Percentiles rank a stretch among this genome's conserved stretches.
These are phyloP conservation scores for Thermophis baileyi DNA, from an alignment of 2,113 vertebrate genomes.

Conservation along the genomic window DNA sequence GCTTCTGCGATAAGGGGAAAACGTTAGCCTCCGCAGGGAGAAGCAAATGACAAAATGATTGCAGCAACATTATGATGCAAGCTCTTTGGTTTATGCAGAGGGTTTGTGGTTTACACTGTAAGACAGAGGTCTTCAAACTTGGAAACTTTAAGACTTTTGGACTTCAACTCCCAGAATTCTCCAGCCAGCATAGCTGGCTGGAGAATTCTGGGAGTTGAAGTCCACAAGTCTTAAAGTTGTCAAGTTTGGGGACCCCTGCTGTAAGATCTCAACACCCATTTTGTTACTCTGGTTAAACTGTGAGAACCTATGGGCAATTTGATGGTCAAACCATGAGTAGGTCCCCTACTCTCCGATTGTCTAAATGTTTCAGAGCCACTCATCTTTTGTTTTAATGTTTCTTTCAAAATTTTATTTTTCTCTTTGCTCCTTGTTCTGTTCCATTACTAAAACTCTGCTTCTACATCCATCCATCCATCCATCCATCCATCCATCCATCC, in stretches of 20 bases:
- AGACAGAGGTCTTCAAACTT: too few species aligned
- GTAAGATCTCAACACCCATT: neutral
- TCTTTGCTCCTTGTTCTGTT: neutral
- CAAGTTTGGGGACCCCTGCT: too few species aligned
- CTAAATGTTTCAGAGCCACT: neutral
- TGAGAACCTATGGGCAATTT: too few species aligned
- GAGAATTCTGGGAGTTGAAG: too few species aligned
- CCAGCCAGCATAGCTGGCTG: too few species aligned
- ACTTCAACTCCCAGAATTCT: too few species aligned
- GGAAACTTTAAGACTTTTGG: too few species aligned
- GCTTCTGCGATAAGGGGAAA: neutral
- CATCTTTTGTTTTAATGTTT: neutral
- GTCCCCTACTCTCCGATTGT: neutral
- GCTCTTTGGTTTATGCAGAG: neutral
- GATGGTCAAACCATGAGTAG: neutral
- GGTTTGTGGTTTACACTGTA: neutral
- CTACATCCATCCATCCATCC: too few species aligned
- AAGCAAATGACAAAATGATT: neutral
- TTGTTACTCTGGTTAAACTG: neutral
- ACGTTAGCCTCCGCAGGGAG: neutral
- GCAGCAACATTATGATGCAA: neutral
- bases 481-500: too few species aligned
- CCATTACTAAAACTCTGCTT: neutral
- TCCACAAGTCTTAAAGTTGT: too few species aligned
- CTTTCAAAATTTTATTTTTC: neutral